Evolutionary conservation across 2,888 invertebrate genomes (phyloP).

Genomic region (Chrysodeixis includens): DNA sequence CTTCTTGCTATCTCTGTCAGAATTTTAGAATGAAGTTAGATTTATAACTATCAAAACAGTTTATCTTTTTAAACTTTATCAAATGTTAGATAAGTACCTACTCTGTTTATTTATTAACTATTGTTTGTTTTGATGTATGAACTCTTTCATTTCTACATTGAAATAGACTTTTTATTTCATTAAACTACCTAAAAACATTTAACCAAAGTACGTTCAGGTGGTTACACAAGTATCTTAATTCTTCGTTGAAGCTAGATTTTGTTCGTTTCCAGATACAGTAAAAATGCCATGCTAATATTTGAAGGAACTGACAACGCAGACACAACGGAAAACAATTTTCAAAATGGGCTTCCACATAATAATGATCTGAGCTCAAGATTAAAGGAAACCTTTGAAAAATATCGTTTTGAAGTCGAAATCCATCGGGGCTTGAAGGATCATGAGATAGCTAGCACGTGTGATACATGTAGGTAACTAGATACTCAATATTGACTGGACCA

Average conservation of each 20-base stretch:
- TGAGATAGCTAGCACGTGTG: conserved; percentile 46
- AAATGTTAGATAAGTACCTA: too few relatives aligned
- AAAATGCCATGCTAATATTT: conserved; percentile 48
- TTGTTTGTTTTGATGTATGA: too few relatives aligned
- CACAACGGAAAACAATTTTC: neutral
- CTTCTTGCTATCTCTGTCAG: too few relatives aligned
- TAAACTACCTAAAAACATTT: neutral
- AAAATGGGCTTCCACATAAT: neutral
- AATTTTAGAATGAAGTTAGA: too few relatives aligned
- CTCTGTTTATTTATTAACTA: too few relatives aligned
- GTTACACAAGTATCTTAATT: too few relatives aligned
- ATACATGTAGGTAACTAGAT: conserved; percentile 32
- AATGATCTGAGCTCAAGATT: conserved; percentile 32
- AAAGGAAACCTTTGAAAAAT: conserved; percentile 37
- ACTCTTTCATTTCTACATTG: too few relatives aligned
- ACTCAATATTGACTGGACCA: too few relatives aligned
- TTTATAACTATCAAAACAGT: too few relatives aligned
- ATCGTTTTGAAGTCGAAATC: conserved; percentile 37
- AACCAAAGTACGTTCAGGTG: too few relatives aligned
- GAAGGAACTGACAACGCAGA: conserved; percentile 40
- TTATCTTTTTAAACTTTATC: too few relatives aligned
- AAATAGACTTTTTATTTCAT: too few relatives aligned
- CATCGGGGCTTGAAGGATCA: conserved; percentile 32
- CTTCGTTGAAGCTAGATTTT: neutral
- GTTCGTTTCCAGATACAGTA: conserved; percentile 37